Conservation (phyloP, 1,140 invertebrate species). For the Drosophila bocqueti region DNA sequence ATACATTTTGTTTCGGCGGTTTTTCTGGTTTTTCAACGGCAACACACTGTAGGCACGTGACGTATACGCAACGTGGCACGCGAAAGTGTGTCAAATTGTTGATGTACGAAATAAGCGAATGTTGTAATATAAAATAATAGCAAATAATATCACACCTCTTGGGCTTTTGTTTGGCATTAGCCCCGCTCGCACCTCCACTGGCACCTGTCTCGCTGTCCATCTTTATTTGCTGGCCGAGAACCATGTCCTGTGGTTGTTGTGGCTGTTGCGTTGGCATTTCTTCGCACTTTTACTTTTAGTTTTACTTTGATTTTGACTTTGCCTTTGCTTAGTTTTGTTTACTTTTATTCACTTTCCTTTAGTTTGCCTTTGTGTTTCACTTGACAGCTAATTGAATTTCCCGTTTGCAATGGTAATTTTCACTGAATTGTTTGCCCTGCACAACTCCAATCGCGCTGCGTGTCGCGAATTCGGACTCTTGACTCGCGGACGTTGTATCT, state of each 20-base stretch:
- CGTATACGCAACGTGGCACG: constrained; percentile 70
- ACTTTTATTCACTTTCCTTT: constrained; percentile 5
- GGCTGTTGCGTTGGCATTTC: constrained; percentile 50
- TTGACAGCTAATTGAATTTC: constrained; percentile 27
- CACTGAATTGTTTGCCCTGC: constrained; percentile 6
- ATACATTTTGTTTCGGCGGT: constrained; percentile 22
- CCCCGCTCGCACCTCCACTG: constrained; percentile 9
- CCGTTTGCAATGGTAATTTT: constrained; percentile 43
- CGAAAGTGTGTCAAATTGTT: constrained; percentile 63
- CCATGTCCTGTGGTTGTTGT: constrained; percentile 2
- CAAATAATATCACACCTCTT: constrained; percentile 62
- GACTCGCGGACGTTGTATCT: constrained; percentile 34
- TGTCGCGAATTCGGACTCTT: constrained; percentile 34
- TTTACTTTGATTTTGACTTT: neutral
- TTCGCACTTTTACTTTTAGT: constrained; percentile 27
- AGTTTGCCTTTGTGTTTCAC: constrained; percentile 8
- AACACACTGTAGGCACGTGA: constrained; percentile 49
- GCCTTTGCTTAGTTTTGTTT: neutral
- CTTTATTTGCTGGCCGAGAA: constrained; percentile 11
- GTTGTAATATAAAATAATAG: constrained; percentile 32
- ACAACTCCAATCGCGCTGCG: constrained; percentile 26
- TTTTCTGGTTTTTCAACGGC: constrained; percentile 12
- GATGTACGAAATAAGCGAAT: constrained; percentile 26
- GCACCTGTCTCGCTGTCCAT: constrained; percentile 23
- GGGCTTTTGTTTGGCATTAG: constrained; percentile 39